Evolutionary conservation across 2,113 vertebrate species (phyloP).

Genomic region (Chrysochloris asiatica): DNA sequence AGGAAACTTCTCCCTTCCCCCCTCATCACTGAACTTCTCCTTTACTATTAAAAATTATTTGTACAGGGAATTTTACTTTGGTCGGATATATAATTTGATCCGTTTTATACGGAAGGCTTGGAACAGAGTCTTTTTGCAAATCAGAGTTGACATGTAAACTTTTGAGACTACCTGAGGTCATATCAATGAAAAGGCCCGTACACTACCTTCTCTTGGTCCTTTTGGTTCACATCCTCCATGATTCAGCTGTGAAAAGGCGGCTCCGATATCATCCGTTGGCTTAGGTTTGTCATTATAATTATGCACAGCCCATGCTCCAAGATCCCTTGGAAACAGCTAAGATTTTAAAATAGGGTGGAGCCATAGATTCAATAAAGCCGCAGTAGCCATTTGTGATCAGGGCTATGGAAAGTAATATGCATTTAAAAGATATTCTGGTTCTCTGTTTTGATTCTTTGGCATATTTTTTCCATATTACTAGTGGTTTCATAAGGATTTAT

Average conservation of each 20-base stretch:
- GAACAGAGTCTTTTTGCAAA: conserved; percentile 10
- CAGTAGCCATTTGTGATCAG: conserved; percentile 28
- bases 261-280: conserved; percentile 37
- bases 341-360: conserved; percentile 47
- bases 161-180: neutral
- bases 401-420: neutral
- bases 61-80: conserved; percentile 4
- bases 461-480: neutral
- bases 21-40: neutral
- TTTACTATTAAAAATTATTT: conserved; percentile 8
- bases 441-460: neutral
- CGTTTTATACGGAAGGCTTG: neutral
- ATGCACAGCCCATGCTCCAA: neutral
- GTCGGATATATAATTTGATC: neutral
- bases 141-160: neutral
- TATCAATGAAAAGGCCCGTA: neutral
- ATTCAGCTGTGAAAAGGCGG: conserved; percentile 30
- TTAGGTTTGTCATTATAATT: conserved; percentile 9
- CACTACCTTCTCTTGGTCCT: neutral
- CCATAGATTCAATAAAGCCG: conserved; percentile 20
- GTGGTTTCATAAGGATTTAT: conserved; percentile 8
- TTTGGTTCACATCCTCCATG: conserved; percentile 20
- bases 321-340: conserved; percentile 39
- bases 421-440: conserved; percentile 23
- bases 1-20: neutral